A percentile compares a stretch with the other conserved stretches of the same genome.
Evolutionary conservation across 1,140 invertebrate species (phyloP).

Genomic region (Drosophila tani): DNA sequence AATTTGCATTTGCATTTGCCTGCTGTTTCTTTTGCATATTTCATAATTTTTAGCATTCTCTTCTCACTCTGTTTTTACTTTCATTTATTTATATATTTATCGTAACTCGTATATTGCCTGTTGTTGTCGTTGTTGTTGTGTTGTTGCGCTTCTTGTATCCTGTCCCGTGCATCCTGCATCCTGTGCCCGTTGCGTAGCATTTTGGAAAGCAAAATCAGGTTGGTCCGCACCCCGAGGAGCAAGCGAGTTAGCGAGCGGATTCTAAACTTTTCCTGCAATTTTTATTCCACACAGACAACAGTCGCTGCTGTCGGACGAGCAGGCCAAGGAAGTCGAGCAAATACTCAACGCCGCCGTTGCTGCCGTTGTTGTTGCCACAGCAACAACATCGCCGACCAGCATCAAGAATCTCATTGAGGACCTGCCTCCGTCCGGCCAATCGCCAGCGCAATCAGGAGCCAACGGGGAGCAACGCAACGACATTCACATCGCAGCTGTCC

Average conservation of each 20-base stretch:
- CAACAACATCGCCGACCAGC: constrained; percentile 81
- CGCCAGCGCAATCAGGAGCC: constrained; percentile 28
- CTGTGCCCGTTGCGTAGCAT: constrained; percentile 86
- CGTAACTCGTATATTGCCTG: constrained; percentile 59
- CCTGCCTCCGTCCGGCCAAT: constrained; percentile 40
- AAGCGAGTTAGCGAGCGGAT: constrained; percentile 1
- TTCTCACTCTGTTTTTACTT: constrained; percentile 49
- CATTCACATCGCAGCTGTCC: constrained; percentile 60
- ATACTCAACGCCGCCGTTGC: constrained; percentile 88
- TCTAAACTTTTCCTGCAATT: constrained; percentile 18
- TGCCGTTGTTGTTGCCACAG: constrained; percentile 80
- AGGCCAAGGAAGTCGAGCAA: constrained; percentile 93
- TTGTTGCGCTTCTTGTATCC: constrained; percentile 58
- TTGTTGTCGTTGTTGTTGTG: constrained; percentile 51
- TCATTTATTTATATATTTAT: constrained; percentile 44
- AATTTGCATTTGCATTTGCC: constrained; percentile 33
- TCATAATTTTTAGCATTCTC: constrained; percentile 34
- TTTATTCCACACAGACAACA: constrained; percentile 87
- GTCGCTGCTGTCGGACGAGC: constrained; percentile 92
- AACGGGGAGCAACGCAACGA: constrained; percentile 42
- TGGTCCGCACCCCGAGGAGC: constrained; percentile 84
- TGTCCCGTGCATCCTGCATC: constrained; percentile 45
- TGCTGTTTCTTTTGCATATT: constrained; percentile 20
- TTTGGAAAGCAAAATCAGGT: constrained; percentile 92
- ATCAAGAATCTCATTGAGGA: constrained; percentile 80